Base-by-base conservation (phyloP, 2,113 vertebrate genomes). In the Datnioides undecimradiatus region DNA sequence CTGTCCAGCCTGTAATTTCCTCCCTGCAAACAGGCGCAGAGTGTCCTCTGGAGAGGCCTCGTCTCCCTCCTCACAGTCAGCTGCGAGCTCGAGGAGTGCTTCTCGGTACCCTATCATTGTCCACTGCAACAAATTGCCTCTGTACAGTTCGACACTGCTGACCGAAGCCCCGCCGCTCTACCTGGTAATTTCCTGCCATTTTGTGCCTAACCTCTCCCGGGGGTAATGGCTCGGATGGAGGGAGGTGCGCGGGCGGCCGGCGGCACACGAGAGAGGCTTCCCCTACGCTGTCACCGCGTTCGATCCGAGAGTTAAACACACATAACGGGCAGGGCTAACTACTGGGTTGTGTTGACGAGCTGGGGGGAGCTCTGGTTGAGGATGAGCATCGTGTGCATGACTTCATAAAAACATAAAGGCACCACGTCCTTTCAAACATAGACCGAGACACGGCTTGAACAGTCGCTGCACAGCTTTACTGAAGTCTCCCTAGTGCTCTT, bases 121-220 rank as follows among this genome's bases (percentile, higher is more conserved):
- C 82, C 88, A 66, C 69, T 58, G 57, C 10, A 14, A 17, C 58
- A 87, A 77, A 87, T 52, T 79, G 80, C 73, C 17, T 67, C n/a
- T 2, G 31, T 33, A 9, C 70, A 62, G 27, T 38, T 66, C 5
- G 17, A 5, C 34, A 27, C 25, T 7, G 33, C 45, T 43, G 69
- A 63, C 45, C 63, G 23, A 80, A 69, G 36, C 19, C 63, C 34
- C 2, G 13, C 43, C 6, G 27, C 6, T 1, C 76, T 25, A 72
- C 64, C 55, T 73, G 57, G 49, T 80, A 43, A 80, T 88, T 86
- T 69, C 66, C 78, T 62, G 57, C 48, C 69, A 77, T 83, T 85
- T 74, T 0, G 40, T 27, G 52, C 33, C 87, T 33, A 52, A 80
- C 83, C 85, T 83, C 70, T 74, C 70, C 48, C 17, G 38, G 8